A percentile compares a stretch with the other conserved stretches of the same genome.
phyloP scores from a whole-genome alignment of 2,888 invertebrate genomes.

The Alentia gelatinosa region DNA sequence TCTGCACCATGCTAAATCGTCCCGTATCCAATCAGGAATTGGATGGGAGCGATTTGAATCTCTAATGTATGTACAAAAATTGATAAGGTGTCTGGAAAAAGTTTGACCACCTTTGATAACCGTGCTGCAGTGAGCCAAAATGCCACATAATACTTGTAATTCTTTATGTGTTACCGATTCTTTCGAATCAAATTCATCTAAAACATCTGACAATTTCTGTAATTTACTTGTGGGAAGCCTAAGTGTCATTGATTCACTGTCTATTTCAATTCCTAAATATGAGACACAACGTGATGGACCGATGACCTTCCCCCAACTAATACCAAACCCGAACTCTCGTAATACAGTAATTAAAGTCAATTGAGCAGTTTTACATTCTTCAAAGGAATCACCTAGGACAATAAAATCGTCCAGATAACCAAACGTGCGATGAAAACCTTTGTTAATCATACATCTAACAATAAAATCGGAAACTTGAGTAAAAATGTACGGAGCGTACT shows the following conservation, averaged over 20 bases:
- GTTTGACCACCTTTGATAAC: background rate
- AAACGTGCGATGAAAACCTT: background rate
- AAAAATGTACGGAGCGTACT: background rate
- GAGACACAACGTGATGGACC: background rate
- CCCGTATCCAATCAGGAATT: background rate
- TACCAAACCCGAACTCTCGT: background rate
- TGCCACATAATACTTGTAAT: background rate
- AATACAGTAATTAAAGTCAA: background rate
- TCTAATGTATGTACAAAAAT: background rate
- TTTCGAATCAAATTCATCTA: background rate
- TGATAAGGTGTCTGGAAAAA: background rate
- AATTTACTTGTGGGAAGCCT: background rate
- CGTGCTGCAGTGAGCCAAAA: background rate
- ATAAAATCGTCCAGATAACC: background rate
- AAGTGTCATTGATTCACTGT: background rate
- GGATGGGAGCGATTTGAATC: background rate
- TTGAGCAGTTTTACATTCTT: background rate
- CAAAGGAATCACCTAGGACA: background rate
- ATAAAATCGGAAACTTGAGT: background rate
- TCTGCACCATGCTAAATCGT: background rate
- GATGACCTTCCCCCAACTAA: background rate
- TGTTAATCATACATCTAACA: background rate
- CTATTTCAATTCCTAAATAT: background rate
- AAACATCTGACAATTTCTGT: background rate
- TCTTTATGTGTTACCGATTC: background rate